Conservation (phyloP, 2,797 vertebrate species). For the Pterois miles region DNA sequence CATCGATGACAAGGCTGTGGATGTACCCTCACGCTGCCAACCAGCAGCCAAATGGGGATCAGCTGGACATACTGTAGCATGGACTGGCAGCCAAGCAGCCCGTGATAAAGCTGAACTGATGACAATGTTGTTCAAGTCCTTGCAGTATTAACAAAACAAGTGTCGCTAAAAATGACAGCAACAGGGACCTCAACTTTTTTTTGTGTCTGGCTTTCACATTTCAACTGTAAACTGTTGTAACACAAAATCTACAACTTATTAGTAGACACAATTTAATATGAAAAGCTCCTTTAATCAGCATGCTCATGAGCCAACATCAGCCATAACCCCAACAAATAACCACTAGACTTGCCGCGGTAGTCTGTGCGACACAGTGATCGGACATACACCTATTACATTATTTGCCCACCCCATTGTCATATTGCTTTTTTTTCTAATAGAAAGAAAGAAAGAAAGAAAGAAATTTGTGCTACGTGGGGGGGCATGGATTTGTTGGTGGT, state of each 20-base stretch:
- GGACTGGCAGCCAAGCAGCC: slow-evolving; percentile 10
- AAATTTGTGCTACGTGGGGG: no score
- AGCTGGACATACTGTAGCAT: slow-evolving; percentile 12
- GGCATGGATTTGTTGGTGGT: no score
- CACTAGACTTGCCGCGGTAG: no score
- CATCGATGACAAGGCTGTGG: slow-evolving; percentile 52
- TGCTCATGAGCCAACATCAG: no score
- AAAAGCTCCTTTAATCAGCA: no score
- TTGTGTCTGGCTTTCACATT: background rate
- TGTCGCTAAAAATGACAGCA: background rate
- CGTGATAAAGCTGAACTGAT: slow-evolving; percentile 32
- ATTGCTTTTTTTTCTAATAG: no score
- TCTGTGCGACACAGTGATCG: no score
- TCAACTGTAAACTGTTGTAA: background rate
- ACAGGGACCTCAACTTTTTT: background rate
- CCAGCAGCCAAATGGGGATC: slow-evolving; percentile 44
- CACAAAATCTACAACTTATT: background rate
- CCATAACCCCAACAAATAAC: no score
- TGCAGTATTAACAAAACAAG: background rate
- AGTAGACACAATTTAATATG: no score
- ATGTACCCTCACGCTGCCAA: slow-evolving; percentile 44
- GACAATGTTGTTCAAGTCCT: slow-evolving; percentile 19
- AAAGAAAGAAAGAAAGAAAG: no score
- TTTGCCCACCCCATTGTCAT: no score
- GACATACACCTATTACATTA: no score